Evolutionary conservation across 1,140 invertebrate genomes (phyloP).

Genomic region (Apis florea): DNA sequence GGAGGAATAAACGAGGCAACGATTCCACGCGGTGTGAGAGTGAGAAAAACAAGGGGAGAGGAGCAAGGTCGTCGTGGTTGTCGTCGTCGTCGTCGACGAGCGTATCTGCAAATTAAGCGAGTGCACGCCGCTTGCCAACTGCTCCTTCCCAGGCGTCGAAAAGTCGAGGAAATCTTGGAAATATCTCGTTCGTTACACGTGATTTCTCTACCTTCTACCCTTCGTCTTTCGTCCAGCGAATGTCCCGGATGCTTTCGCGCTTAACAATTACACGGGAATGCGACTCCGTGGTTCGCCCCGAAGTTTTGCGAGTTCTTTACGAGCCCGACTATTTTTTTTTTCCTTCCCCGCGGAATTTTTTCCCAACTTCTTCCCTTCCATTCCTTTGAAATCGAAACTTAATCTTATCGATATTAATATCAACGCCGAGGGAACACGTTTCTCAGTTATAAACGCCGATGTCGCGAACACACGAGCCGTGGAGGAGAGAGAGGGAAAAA

Average conservation of each 20-base stretch:
- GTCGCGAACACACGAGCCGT: neutral
- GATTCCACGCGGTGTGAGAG: neutral
- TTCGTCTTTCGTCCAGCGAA: constrained; percentile 6
- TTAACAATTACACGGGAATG: constrained; percentile 44
- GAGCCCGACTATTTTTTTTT: neutral
- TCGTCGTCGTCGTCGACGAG: constrained; percentile 7
- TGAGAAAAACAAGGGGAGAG: neutral
- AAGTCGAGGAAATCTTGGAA: constrained; percentile 45
- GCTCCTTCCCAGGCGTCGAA: constrained; percentile 37
- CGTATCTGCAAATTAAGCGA: constrained; percentile 46
- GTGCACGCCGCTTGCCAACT: constrained; percentile 35
- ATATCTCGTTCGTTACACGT: constrained; percentile 50
- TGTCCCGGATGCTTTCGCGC: constrained; percentile 42
- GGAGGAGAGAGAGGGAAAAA: too few relatives aligned
- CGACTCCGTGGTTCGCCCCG: neutral
- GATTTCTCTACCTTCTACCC: constrained; percentile 28
- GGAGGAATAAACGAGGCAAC: too few relatives aligned
- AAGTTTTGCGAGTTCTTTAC: neutral
- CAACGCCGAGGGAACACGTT: neutral
- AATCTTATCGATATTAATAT: too few relatives aligned
- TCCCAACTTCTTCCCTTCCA: neutral
- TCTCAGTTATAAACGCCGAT: neutral
- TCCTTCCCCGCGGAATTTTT: neutral
- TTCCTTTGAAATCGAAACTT: too few relatives aligned
- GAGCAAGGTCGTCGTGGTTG: neutral